Base-by-base conservation (phyloP, 2,113 vertebrate species). In the Melierax canorus region DNA sequence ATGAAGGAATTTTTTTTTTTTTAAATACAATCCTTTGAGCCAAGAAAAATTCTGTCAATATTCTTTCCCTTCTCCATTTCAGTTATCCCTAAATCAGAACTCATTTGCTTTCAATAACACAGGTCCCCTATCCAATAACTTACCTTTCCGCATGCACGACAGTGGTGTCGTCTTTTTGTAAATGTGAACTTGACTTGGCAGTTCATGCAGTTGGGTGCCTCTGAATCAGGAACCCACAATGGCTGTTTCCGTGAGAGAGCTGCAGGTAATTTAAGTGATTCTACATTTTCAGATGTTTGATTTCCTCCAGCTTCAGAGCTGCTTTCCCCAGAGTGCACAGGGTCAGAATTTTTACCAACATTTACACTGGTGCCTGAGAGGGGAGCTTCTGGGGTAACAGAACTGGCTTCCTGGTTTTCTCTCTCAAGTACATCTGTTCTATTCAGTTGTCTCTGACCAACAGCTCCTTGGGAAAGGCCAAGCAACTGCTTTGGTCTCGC, bases 71-170 rank as follows among this genome's bases (percentile, higher is more conserved):
- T 39, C 39, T 50, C 3, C 30, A 10, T 15, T 66, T 15, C 4
- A 1, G 10, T 36, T 23, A 30, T 11, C 9, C 9, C 36, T 11
- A 29, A 12, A 64, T 14, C 11, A 79, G 45, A 73, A 19, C 9
- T 29, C 1, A 6, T 24, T 22, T 51, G 10, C 59, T 74, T 55
- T 12, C 9, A 11, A 19, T 12, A 71, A 24, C 18, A 32, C 18
- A 41, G 58, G 27, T n/a, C 6, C 26, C 17, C 34, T 51, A 84
- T 30, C 13, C 51, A 45, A 6, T 12, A 69, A 96, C 99, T 95
- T 97, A 99, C 99, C 98, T 99, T 99, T 56, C 99, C 99, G 29
- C 99, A 99, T 12, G 99, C 99, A 94, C 99, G 98, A 96, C 99
- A 99, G 95, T 99, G 99, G 86, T 99, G 99, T 58, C 99, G 95